These are phyloP conservation scores for Brassicogethes aeneus DNA, from an alignment of 2,888 invertebrate species.

Conservation along the genomic window DNA sequence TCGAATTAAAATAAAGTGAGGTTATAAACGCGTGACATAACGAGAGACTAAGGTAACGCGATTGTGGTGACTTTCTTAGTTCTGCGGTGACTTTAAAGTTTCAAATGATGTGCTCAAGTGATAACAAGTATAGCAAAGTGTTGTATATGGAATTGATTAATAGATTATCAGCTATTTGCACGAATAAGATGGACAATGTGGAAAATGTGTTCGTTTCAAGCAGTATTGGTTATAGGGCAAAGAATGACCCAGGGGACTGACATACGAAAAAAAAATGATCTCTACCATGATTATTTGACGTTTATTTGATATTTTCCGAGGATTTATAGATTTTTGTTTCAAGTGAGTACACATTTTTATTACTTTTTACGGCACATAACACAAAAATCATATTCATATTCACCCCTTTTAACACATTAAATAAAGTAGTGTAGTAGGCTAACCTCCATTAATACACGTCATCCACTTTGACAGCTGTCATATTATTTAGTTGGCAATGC, in stretches of 20 bases:
- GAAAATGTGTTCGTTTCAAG: slow-evolving; percentile 32
- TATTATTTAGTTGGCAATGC: too few relatives aligned
- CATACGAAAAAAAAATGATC: slow-evolving; percentile 34
- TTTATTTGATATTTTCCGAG: slow-evolving; percentile 29
- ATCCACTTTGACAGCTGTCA: too few relatives aligned
- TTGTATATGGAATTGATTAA: slow-evolving; percentile 20
- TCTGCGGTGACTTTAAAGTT: too few relatives aligned
- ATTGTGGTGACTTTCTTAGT: slow-evolving; percentile 5
- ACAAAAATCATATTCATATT: too few relatives aligned
- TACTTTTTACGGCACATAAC: too few relatives aligned
- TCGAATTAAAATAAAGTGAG: slow-evolving; percentile 22
- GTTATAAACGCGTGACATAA: too few relatives aligned
- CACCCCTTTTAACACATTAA: too few relatives aligned
- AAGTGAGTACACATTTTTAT: slow-evolving; percentile 1
- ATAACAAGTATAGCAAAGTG: slow-evolving; percentile 23
- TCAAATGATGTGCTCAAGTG: slow-evolving; percentile 33
- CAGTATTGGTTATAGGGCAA: slow-evolving; percentile 37
- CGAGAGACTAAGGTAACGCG: too few relatives aligned
- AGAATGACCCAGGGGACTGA: slow-evolving; percentile 53
- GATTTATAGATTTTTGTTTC: background rate
- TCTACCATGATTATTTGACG: slow-evolving; percentile 33
- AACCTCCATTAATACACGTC: too few relatives aligned
- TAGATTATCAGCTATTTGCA: slow-evolving; percentile 26
- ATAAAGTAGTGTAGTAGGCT: too few relatives aligned
- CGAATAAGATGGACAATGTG: slow-evolving; percentile 37